phyloP scores from a whole-genome alignment of 2,888 invertebrate species.

The Tinea trinotella region DNA sequence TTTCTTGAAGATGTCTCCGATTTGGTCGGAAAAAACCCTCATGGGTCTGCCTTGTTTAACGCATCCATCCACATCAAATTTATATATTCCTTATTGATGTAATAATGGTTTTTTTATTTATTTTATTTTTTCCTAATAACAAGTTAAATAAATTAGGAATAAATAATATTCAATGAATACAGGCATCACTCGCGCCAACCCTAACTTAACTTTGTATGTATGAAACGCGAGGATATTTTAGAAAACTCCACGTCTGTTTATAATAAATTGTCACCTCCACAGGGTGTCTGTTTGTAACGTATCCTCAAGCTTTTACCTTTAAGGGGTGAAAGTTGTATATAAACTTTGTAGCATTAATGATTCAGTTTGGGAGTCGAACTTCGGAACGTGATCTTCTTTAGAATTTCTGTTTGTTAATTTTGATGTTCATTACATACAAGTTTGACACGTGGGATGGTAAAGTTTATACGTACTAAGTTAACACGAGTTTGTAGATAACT shows the following conservation, averaged over 20 bases:
- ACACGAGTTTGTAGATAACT: too few relatives aligned
- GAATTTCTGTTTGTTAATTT: not conserved
- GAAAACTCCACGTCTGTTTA: slow-evolving; percentile 12
- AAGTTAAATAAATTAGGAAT: not conserved
- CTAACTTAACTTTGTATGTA: not conserved
- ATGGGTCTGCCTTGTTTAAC: too few relatives aligned
- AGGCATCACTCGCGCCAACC: too few relatives aligned
- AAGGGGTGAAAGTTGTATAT: slow-evolving; percentile 5
- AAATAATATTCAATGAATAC: not conserved
- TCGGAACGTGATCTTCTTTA: not conserved
- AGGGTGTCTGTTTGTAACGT: slow-evolving; percentile 6
- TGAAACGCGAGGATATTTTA: not conserved
- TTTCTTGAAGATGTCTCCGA: too few relatives aligned
- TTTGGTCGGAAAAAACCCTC: too few relatives aligned
- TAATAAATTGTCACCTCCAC: slow-evolving; percentile 19
- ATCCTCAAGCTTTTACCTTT: slow-evolving; percentile 11
- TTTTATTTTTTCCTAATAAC: too few relatives aligned
- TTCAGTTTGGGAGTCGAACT: slow-evolving; percentile 1
- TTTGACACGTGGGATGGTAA: too few relatives aligned
- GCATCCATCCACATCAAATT: too few relatives aligned
- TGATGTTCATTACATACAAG: not conserved
- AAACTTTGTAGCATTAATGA: slow-evolving; percentile 14
- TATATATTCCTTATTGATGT: too few relatives aligned
- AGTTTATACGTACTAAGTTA: not conserved
- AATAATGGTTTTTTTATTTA: too few relatives aligned